phyloP scores from a whole-genome alignment of 1,140 invertebrate species.

The Hyles euphorbiae region DNA sequence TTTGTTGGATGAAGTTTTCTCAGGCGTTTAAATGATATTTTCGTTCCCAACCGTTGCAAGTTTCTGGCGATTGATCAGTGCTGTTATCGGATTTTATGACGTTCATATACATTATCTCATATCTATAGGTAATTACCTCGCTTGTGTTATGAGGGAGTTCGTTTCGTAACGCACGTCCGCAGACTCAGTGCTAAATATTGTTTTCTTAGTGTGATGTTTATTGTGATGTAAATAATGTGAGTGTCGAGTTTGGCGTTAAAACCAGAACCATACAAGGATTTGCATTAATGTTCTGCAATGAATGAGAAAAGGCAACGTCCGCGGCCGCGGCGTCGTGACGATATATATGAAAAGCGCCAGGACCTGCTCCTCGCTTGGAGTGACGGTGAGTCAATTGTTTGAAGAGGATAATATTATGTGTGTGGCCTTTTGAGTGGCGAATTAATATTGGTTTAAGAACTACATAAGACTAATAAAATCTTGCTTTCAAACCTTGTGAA shows the following conservation, averaged over 20 bases:
- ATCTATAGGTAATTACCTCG: constrained; percentile 52
- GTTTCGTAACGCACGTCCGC: constrained; percentile 53
- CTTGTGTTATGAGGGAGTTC: constrained; percentile 35
- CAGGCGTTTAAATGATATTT: constrained; percentile 1
- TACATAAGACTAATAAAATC: too few species aligned
- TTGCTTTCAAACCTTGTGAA: too few species aligned
- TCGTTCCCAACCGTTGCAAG: constrained; percentile 10
- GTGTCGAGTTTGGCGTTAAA: constrained; percentile 5
- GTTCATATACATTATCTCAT: constrained; percentile 50
- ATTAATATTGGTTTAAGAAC: neutral
- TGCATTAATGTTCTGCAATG: constrained; percentile 39
- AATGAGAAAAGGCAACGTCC: constrained; percentile 45
- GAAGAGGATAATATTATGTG: neutral
- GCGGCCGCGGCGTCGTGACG: constrained; percentile 56
- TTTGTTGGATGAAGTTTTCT: too few species aligned
- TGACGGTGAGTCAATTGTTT: constrained; percentile 53
- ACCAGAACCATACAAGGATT: constrained; percentile 3
- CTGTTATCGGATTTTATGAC: constrained; percentile 58
- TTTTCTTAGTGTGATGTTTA: constrained; percentile 22
- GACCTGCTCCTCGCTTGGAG: constrained; percentile 67
- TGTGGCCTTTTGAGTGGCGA: neutral
- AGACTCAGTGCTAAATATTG: constrained; percentile 35
- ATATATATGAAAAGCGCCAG: constrained; percentile 54
- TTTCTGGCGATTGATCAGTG: constrained; percentile 13
- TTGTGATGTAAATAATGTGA: constrained; percentile 34